A percentile compares a stretch with the other conserved stretches of the same genome.
These are phyloP conservation scores for Tenodera sinensis DNA, from an alignment of 2,888 invertebrate genomes.

Conservation along the genomic window DNA sequence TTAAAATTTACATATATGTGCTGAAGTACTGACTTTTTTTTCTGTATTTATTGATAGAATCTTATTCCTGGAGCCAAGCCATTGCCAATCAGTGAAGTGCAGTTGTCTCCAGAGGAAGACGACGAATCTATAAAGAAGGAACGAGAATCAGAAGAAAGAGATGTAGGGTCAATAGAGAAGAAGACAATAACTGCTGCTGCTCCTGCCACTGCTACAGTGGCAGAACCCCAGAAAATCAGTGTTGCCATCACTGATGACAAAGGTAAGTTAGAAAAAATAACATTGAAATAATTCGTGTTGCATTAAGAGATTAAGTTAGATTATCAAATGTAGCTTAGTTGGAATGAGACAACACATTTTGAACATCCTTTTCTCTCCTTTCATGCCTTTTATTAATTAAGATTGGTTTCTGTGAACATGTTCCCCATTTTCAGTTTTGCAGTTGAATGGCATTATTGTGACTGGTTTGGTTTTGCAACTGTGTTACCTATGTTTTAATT, in stretches of 20 bases:
- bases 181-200: neutral
- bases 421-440: too few species aligned
- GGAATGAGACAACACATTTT: too few species aligned
- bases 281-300: neutral
- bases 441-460: too few species aligned
- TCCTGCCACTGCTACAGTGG: neutral
- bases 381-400: too few species aligned
- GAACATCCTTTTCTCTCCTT: too few species aligned
- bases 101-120: constrained; percentile 46
- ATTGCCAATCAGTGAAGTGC: constrained; percentile 45
- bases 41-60: constrained; percentile 37
- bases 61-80: constrained; percentile 50
- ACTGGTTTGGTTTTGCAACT: too few species aligned
- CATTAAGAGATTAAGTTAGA: neutral
- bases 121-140: constrained; percentile 44
- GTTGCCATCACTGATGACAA: constrained; percentile 22
- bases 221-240: constrained; percentile 19
- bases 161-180: constrained; percentile 36
- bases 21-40: neutral
- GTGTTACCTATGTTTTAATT: too few species aligned
- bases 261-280: constrained; percentile 10
- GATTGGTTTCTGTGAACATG: too few species aligned
- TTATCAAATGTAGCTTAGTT: neutral
- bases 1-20: neutral
- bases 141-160: constrained; percentile 31